Percentiles rank a stretch among this genome's conserved stretches.
Conservation (phyloP, 2,888 invertebrate genomes). For the Epinotia ramella region DNA sequence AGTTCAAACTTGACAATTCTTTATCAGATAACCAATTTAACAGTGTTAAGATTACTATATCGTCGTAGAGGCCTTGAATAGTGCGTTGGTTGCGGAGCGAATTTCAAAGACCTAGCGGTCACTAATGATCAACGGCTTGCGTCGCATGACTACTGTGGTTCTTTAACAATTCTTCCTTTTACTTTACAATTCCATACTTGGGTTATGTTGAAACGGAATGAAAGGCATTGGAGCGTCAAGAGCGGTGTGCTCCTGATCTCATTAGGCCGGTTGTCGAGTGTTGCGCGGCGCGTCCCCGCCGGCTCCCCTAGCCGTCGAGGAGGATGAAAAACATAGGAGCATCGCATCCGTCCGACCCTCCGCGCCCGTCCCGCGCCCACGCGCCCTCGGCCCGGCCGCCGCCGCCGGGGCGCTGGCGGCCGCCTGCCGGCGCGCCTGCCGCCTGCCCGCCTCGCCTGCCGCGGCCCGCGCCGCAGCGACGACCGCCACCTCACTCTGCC, state of each 20-base stretch:
- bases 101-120: neutral
- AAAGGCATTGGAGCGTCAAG: constrained; percentile 37
- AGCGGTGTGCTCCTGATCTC: constrained; percentile 52
- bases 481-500: constrained; percentile 74
- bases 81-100: neutral
- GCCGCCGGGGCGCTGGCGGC: constrained; percentile 59
- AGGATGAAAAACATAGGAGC: constrained; percentile 70
- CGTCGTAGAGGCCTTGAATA: neutral
- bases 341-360: constrained; percentile 69
- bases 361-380: constrained; percentile 75
- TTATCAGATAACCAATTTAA: neutral
- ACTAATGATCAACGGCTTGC: constrained; percentile 1
- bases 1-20: neutral
- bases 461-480: constrained; percentile 11
- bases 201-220: constrained; percentile 8
- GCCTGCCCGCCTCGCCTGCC: constrained; percentile 47
- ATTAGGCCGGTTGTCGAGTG: constrained; percentile 62
- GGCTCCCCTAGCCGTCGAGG: constrained; percentile 55
- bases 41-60: neutral
- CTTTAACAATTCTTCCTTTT: constrained; percentile 15
- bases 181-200: constrained; percentile 14
- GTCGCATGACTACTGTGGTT: constrained; percentile 15
- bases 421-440: constrained; percentile 50
- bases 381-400: constrained; percentile 68
- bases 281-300: constrained; percentile 65